Conservation (phyloP, 2,113 vertebrate species). For the Prionailurus viverrinus region DNA sequence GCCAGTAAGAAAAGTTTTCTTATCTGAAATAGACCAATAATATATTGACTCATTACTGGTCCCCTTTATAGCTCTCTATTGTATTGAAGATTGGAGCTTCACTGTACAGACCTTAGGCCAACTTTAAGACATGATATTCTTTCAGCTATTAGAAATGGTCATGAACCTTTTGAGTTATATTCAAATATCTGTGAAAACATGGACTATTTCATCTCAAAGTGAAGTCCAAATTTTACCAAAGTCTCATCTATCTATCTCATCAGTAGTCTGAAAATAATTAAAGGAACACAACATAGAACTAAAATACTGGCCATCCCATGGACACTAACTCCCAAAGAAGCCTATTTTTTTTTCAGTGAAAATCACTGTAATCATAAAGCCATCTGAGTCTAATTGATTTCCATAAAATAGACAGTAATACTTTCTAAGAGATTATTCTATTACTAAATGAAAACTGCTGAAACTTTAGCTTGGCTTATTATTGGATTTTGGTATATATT, state of each 20-base stretch:
- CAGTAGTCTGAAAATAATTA: not conserved
- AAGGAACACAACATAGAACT: not conserved
- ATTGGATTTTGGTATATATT: conserved; percentile 4
- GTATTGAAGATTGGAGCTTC: not conserved
- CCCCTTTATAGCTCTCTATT: not conserved
- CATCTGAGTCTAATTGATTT: not conserved
- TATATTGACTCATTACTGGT: not conserved
- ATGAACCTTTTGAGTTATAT: not conserved
- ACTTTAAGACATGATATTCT: not conserved
- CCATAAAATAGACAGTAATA: not conserved
- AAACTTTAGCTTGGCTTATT: not conserved
- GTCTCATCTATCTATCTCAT: not conserved
- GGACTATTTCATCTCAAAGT: not conserved
- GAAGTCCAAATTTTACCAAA: not conserved
- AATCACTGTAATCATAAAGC: not conserved
- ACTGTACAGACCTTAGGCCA: not conserved
- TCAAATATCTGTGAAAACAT: not conserved
- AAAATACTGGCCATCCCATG: not conserved
- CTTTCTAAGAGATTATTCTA: not conserved
- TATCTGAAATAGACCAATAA: not conserved
- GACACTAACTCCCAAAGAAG: not conserved
- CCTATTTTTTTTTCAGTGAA: not conserved
- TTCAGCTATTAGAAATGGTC: conserved; percentile 39
- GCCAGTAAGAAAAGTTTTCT: not conserved
- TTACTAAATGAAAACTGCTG: not conserved